Conservation (phyloP, 2,888 invertebrate genomes). For the Lagria hirta region DNA sequence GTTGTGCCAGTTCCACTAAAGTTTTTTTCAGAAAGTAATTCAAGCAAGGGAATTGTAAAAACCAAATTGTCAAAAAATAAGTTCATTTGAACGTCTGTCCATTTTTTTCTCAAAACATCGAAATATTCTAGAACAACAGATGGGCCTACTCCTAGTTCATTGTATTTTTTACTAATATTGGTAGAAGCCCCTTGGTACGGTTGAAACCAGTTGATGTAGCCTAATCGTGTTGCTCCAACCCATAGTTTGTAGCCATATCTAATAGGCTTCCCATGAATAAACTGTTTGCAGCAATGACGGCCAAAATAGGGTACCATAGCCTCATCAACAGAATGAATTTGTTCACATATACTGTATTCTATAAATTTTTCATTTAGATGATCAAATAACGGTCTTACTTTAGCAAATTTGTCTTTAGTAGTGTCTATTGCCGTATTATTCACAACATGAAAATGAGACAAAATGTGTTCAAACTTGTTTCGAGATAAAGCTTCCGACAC, state of each 20-base stretch:
- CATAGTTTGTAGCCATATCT: conserved; percentile 37
- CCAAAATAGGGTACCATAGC: conserved; percentile 47
- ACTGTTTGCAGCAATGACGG: conserved; percentile 38
- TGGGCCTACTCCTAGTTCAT: conserved; percentile 25
- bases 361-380: conserved; percentile 35
- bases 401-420: conserved; percentile 38
- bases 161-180: conserved; percentile 22
- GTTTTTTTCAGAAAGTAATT: conserved; percentile 18
- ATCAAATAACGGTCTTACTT: conserved; percentile 37
- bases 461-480: conserved; percentile 38
- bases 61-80: conserved; percentile 34
- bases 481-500: conserved; percentile 37
- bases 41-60: conserved; percentile 24
- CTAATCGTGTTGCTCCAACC: conserved; percentile 33
- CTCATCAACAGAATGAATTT: conserved; percentile 43
- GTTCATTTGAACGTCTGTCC: conserved; percentile 16
- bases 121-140: conserved; percentile 24
- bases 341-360: conserved; percentile 36
- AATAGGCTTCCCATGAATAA: conserved; percentile 41
- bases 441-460: conserved; percentile 38
- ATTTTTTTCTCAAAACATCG: conserved; percentile 16
- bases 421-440: conserved; percentile 36
- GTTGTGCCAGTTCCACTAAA: conserved; percentile 26
- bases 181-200: conserved; percentile 35
- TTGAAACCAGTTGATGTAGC: conserved; percentile 37